Conservation (phyloP, 1,140 invertebrate species). For the Anthonomus grandis region DNA sequence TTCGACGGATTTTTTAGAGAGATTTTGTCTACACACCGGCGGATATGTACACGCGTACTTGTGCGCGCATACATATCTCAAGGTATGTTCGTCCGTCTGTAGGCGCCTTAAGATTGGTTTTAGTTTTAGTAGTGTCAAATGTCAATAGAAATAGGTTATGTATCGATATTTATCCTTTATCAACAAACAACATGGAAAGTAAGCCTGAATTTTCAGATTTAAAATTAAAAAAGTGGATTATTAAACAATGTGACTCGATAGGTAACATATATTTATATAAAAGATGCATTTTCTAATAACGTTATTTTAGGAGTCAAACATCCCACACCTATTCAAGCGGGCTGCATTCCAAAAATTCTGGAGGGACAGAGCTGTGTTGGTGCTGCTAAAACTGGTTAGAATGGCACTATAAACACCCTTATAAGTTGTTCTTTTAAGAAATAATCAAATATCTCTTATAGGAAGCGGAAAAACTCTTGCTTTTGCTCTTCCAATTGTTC, state of each 20-base stretch:
- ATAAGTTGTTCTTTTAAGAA: not conserved
- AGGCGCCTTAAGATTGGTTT: no score
- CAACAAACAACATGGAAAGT: no score
- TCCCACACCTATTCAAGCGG: slow-evolving; percentile 82
- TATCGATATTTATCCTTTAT: no score
- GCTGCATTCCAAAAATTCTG: slow-evolving; percentile 80
- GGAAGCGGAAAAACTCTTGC: slow-evolving; percentile 93
- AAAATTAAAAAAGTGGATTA: slow-evolving; percentile 34
- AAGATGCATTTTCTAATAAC: slow-evolving; percentile 2
- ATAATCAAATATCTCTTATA: slow-evolving; percentile 1
- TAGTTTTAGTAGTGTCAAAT: no score
- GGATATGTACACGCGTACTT: no score
- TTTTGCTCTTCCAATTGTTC: slow-evolving; percentile 93
- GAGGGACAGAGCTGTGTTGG: slow-evolving; percentile 87
- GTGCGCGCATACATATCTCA: no score
- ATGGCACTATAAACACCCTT: not conserved
- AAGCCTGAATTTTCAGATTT: slow-evolving; percentile 16
- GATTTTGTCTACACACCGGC: no score
- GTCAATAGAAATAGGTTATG: no score
- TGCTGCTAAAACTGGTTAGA: slow-evolving; percentile 85
- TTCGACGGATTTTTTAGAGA: no score
- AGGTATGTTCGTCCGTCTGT: no score
- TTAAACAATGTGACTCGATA: slow-evolving; percentile 38
- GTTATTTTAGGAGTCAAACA: slow-evolving; percentile 65
- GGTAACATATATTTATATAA: slow-evolving; percentile 26